phyloP scores from a whole-genome alignment of 2,888 invertebrate species.

The Melinaea marsaeus region DNA sequence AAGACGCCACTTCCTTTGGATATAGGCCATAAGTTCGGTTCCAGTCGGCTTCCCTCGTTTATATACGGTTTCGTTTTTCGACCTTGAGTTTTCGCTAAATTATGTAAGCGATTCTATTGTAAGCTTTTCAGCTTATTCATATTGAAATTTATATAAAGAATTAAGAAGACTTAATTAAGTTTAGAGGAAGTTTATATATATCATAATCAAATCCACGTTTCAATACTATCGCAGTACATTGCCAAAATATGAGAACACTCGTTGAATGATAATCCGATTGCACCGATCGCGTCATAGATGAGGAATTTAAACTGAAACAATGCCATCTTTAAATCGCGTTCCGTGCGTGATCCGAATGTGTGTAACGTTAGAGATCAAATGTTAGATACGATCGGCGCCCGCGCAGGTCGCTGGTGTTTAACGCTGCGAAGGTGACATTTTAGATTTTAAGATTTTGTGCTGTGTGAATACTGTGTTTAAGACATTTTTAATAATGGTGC shows the following conservation, averaged over 20 bases:
- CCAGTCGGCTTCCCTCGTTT: constrained; percentile 60
- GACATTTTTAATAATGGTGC: too few relatives aligned
- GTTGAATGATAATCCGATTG: constrained; percentile 50
- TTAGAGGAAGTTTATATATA: background rate
- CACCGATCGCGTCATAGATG: constrained; percentile 63
- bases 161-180: background rate
- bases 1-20: constrained; percentile 62
- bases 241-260: constrained; percentile 54
- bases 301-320: constrained; percentile 72
- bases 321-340: constrained; percentile 54
- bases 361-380: constrained; percentile 29
- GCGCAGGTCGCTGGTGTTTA: constrained; percentile 13
- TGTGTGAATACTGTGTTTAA: too few relatives aligned
- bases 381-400: constrained; percentile 28
- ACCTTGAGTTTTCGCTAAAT: constrained; percentile 57
- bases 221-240: constrained; percentile 34
- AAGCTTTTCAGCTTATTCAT: constrained; percentile 30
- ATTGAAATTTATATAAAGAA: background rate
- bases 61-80: constrained; percentile 64
- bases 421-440: constrained; percentile 25
- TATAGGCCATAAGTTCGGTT: constrained; percentile 56
- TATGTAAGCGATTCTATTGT: constrained; percentile 48
- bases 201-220: constrained; percentile 8
- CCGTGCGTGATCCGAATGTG: constrained; percentile 56
- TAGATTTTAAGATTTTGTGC: constrained; percentile 13